These are phyloP conservation scores for Cheilosia vulpina DNA, from an alignment of 2,888 invertebrate species.

Conservation along the genomic window DNA sequence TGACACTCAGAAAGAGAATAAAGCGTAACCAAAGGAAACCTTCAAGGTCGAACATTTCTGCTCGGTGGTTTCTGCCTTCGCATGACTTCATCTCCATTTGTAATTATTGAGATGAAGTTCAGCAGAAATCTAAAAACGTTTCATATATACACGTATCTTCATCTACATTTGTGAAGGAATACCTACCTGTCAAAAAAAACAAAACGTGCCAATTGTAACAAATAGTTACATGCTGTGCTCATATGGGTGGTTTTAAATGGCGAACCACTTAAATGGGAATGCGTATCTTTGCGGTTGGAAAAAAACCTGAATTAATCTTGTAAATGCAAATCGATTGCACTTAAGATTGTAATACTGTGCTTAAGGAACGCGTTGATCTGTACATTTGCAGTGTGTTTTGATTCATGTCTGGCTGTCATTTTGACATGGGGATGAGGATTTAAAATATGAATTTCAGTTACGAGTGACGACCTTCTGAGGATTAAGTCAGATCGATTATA, in stretches of 20 bases:
- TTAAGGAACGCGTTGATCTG: neutral
- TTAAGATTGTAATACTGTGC: neutral
- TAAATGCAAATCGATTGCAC: conserved; percentile 6
- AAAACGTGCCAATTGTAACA: conserved; percentile 24
- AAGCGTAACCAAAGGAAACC: conserved; percentile 22
- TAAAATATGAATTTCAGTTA: too few relatives aligned
- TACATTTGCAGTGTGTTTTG: too few relatives aligned
- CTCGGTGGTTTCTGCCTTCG: conserved; percentile 7
- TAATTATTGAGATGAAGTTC: conserved; percentile 23
- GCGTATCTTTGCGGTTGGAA: conserved; percentile 16
- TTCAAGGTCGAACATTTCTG: conserved; percentile 29
- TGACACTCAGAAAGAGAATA: conserved; percentile 4
- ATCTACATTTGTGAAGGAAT: neutral
- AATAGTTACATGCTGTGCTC: conserved; percentile 25
- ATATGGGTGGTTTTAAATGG: conserved; percentile 12
- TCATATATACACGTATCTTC: neutral
- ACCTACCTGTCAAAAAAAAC: conserved; percentile 17
- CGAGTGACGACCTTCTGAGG: too few relatives aligned
- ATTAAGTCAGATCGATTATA: too few relatives aligned
- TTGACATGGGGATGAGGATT: too few relatives aligned
- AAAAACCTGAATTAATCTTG: conserved; percentile 38
- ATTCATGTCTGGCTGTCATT: too few relatives aligned
- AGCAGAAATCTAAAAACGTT: neutral
- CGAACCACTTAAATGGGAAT: neutral
- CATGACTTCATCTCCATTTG: conserved; percentile 3